Conservation (phyloP, 30 jellyfish, hydroid and myxozoan genomes). For the Nemopilema nomurai region DNA sequence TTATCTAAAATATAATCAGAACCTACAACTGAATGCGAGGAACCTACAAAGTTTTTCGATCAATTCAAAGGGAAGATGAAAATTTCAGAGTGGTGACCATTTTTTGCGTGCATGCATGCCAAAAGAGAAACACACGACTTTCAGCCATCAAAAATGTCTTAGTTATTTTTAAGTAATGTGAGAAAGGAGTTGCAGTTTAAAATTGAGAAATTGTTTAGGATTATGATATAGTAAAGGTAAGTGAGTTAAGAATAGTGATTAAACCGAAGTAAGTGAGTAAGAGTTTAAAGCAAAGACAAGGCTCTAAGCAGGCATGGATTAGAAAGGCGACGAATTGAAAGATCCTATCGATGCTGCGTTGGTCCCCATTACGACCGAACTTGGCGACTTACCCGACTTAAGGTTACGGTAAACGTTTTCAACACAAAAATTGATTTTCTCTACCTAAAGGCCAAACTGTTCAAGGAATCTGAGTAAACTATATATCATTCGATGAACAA, state of each 20-base stretch:
- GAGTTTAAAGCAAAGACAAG: not conserved
- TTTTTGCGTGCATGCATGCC: too few species aligned
- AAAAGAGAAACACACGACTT: too few species aligned
- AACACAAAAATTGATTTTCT: too few species aligned
- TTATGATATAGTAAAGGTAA: not conserved
- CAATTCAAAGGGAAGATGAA: too few species aligned
- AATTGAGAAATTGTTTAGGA: not conserved
- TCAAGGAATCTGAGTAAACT: too few species aligned
- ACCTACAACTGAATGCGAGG: too few species aligned
- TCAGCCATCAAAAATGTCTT: not conserved
- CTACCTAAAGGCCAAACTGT: too few species aligned
- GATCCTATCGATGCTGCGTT: conserved; percentile 13
- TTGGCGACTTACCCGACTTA: conserved; percentile 18
- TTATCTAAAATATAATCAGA: too few species aligned
- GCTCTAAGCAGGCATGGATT: conserved; percentile 20
- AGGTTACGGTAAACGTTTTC: too few species aligned
- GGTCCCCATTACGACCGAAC: conserved; percentile 15
- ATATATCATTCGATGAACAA: too few species aligned
- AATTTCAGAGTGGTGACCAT: too few species aligned
- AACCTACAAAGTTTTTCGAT: too few species aligned
- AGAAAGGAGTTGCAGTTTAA: not conserved
- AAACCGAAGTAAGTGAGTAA: not conserved
- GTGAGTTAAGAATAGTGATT: not conserved
- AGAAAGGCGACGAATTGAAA: conserved; percentile 7
- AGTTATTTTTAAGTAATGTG: not conserved